These are phyloP conservation scores for Sphaerophoria taeniata DNA, from an alignment of 2,888 invertebrate genomes.

Conservation along the genomic window DNA sequence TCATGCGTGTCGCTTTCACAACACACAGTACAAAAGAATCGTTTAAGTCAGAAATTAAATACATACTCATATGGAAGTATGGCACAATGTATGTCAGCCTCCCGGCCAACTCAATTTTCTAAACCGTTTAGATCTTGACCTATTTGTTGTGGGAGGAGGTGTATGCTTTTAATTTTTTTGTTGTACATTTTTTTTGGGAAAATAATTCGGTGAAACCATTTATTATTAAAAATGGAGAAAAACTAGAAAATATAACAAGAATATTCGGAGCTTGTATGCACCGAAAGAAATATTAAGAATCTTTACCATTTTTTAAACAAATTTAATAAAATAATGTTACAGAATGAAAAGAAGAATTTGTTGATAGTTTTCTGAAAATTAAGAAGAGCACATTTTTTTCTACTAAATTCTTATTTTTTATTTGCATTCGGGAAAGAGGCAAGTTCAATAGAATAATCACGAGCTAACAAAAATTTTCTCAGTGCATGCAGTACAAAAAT, in stretches of 20 bases:
- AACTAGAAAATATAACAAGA: not conserved
- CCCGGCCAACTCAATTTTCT: constrained; percentile 40
- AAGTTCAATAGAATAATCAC: not conserved
- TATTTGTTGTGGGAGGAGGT: constrained; percentile 35
- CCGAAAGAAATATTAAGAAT: not conserved
- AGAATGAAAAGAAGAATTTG: no score
- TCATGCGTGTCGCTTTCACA: constrained; percentile 70
- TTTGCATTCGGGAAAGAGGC: not conserved
- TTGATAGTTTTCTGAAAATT: no score
- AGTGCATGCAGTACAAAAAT: not conserved
- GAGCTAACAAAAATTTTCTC: not conserved
- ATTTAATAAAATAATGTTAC: no score
- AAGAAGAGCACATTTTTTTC: no score
- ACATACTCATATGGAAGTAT: constrained; percentile 22
- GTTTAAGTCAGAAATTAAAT: constrained; percentile 67
- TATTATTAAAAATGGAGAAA: constrained; percentile 49
- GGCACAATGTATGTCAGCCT: not conserved
- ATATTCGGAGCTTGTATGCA: not conserved
- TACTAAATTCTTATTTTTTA: no score
- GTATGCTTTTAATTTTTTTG: constrained; percentile 25
- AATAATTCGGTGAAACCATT: constrained; percentile 66
- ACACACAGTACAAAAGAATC: constrained; percentile 50
- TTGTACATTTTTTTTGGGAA: constrained; percentile 37
- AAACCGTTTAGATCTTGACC: constrained; percentile 69
- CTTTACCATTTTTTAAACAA: no score